Base-by-base conservation (phyloP, 2,888 invertebrate genomes). In the Hetaerina titia region DNA sequence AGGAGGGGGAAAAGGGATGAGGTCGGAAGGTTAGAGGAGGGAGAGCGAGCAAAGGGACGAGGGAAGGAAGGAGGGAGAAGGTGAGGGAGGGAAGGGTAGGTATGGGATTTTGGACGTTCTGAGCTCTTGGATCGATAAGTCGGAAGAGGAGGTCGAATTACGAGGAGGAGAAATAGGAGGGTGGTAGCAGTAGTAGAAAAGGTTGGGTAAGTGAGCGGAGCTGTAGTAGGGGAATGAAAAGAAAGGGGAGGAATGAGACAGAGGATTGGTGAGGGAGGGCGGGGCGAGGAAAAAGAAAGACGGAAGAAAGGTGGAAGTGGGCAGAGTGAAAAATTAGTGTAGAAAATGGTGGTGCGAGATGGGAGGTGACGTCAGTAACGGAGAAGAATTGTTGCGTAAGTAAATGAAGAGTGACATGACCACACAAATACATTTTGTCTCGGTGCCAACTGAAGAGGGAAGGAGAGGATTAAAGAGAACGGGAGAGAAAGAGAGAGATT, bases 141-240 rank as follows among this genome's bases (percentile, higher is more conserved):
- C 57, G 92, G 92, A 92, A 92, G 92, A 69, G 69, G 92, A 92
- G 92, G 92, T 92, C 92, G 92, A 92, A 92, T 92, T 92, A 92
- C 92, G 92, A 69, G 92, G 64, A 90, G 90, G 63, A 90, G 64
- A n/a, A 69, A 64, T 56, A 69, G 92, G 56, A 64, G 56, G 92
- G 64, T 63, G 17, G 92, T 63, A 64, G 90, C 19, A 89, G 64
- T 17, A 69, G 90, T 64, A 45, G 31, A 22, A n/a, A 81, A 81
- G 81, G 81, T 31, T 31, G 81, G 81, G 25, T 31, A 31, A 81
- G 13, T 81, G 81, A 81, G 81, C 11, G 31, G 13, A 81, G 81
- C n/a, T 45, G 13, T 4, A n/a, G 89, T 1, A 57, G 56, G 89
- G 57, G 45, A 64, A 57, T n/a, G 89, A 81, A 81, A 81, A 81